Evolutionary conservation across 2,113 vertebrate species (phyloP), one percentile per base, ranked within the genome.

Genomic region (Pluvianellus socialis): DNA sequence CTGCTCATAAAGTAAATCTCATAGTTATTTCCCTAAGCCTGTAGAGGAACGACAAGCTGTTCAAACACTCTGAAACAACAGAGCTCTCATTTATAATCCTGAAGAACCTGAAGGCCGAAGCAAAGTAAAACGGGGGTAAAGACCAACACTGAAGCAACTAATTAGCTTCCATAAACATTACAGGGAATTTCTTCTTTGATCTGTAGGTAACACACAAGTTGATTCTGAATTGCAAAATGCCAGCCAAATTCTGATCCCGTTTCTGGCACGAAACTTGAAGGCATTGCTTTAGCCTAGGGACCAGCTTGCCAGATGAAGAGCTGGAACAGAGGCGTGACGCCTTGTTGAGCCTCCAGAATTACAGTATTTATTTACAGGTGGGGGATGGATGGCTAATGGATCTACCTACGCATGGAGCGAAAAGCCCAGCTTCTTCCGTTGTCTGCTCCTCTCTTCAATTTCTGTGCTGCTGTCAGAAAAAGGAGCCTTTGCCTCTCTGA

Each of bases 401-500:
- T 50, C 56, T 91, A 38, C 18, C 33, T 67, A 1, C 0, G 12
- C 22, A 14, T 6, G 20, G 8, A 40, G 63, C 18, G 68, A 56
- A 61, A 86, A 83, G n/a, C 8, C 10, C 12, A 52, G 5, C 13
- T 93, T 42, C 16, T 86, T 49, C 72, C 81, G 4, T 13, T 70
- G 40, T 45, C 45, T 89, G 50, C 12, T 72, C 53, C 44, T 68
- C 26, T 3, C 15, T 82, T 65, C 8, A 30, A 9, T 38, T 79
- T 75, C 49, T 5, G 2, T n/a, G 50, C 14, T 15, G 26, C 13
- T 10, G 24, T 16, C 35, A 77, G 72, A 53, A 87, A 71, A 61
- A 62, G 30, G 6, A 86, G 30, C 19, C 40, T 68, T 80, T 0
- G 0, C 4, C 35, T 45, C 67, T 42, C n/a, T 30, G 18, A 90